Evolutionary conservation across 2,888 invertebrate genomes (phyloP).

Genomic region (Drosophila affinis): DNA sequence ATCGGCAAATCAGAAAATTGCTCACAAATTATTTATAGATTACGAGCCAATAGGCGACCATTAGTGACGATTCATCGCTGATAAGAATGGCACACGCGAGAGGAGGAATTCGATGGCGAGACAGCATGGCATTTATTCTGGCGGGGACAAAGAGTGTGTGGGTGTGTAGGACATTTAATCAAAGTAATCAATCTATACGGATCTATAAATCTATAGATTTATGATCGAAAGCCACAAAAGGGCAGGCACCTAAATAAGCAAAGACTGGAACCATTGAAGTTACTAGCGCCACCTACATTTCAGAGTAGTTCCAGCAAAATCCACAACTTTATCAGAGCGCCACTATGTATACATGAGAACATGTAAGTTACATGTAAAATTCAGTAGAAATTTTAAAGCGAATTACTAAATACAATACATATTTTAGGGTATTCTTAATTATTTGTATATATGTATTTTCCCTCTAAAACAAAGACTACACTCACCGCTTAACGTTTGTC

Average conservation of each 20-base stretch:
- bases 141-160: background rate
- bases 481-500: constrained; percentile 89
- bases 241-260: too few species aligned
- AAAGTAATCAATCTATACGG: background rate
- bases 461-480: constrained; percentile 49
- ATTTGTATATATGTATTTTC: background rate
- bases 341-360: background rate
- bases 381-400: background rate
- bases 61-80: constrained; percentile 32
- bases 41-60: constrained; percentile 23
- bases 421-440: background rate
- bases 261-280: background rate
- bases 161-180: constrained; percentile 10
- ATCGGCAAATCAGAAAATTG: constrained; percentile 48
- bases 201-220: background rate
- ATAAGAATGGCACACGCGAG: constrained; percentile 23
- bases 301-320: background rate
- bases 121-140: constrained; percentile 27
- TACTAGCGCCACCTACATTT: background rate
- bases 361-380: background rate
- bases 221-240: background rate
- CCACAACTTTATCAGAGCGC: background rate
- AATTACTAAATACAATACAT: too few species aligned
- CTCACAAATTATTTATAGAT: constrained; percentile 63
- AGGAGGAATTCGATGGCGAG: constrained; percentile 18